Conservation (phyloP, 2,888 invertebrate species). For the Tromatobia lineatoria region DNA sequence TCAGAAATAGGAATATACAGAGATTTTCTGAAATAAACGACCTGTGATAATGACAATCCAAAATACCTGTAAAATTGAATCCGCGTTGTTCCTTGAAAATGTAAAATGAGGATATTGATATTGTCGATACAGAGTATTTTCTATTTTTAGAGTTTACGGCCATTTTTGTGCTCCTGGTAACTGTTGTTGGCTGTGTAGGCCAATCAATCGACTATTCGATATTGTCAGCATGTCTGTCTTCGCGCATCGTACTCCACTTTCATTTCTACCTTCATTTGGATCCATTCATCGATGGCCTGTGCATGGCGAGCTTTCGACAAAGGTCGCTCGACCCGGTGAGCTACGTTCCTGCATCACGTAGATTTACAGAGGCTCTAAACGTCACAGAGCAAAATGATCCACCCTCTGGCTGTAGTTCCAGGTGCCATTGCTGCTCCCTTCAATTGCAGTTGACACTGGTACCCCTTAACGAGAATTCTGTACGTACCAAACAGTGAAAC, state of each 20-base stretch:
- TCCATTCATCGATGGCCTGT: slow-evolving; percentile 27
- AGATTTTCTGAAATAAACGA: too few relatives aligned
- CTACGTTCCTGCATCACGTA: background rate
- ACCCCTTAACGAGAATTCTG: slow-evolving; percentile 63
- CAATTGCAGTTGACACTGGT: slow-evolving; percentile 71
- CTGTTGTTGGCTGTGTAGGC: background rate
- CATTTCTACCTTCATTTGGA: slow-evolving; percentile 47
- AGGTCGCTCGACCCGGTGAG: slow-evolving; percentile 2
- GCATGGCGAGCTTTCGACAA: slow-evolving; percentile 26
- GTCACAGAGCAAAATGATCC: slow-evolving; percentile 37
- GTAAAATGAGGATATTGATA: too few relatives aligned
- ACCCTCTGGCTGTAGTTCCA: slow-evolving; percentile 54
- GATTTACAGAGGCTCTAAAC: slow-evolving; percentile 18
- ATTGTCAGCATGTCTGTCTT: slow-evolving; percentile 22
- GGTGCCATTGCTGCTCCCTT: slow-evolving; percentile 51
- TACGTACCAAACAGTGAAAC: slow-evolving; percentile 53
- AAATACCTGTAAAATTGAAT: too few relatives aligned
- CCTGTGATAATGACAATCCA: too few relatives aligned
- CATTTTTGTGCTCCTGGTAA: background rate
- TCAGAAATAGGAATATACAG: too few relatives aligned
- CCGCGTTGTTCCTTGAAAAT: background rate
- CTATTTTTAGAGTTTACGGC: background rate
- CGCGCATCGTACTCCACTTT: slow-evolving; percentile 1
- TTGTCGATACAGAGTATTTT: background rate
- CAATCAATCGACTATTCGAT: slow-evolving; percentile 25